A percentile compares a stretch with the other conserved stretches of the same genome.
Conservation (phyloP, 2,888 invertebrate species). For the Argyresthia albistria region DNA sequence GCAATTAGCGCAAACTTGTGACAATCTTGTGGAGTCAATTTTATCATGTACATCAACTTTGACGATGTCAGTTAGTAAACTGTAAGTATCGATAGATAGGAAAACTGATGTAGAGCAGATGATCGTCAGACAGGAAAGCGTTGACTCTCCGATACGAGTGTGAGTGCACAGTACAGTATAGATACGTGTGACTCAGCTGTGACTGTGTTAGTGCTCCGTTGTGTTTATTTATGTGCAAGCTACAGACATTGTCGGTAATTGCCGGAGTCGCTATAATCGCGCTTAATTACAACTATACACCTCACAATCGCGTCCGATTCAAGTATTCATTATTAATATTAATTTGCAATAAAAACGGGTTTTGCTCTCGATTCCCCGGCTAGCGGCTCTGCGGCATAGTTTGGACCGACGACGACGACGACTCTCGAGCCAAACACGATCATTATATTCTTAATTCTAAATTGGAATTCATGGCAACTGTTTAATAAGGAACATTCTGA, state of each 20-base stretch:
- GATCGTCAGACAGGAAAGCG: no score
- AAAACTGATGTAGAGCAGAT: no score
- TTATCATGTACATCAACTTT: no score
- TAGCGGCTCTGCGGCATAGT: background rate
- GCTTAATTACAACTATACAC: conserved; percentile 63
- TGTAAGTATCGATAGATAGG: no score
- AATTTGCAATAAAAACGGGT: conserved; percentile 60
- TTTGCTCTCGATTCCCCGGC: conserved; percentile 26
- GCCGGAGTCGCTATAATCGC: conserved; percentile 54
- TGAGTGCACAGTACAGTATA: no score
- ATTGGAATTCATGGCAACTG: conserved; percentile 5
- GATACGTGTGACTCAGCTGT: no score
- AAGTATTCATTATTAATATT: conserved; percentile 64
- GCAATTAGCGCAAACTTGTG: no score
- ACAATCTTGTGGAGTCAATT: no score
- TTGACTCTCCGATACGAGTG: no score
- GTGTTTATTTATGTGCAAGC: conserved; percentile 13
- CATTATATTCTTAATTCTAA: conserved; percentile 6
- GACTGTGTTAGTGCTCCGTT: background rate
- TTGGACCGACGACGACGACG: background rate
- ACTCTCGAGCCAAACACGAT: background rate
- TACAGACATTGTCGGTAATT: conserved; percentile 53
- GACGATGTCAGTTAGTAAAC: no score
- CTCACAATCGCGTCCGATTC: conserved; percentile 58
- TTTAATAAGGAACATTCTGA: conserved; percentile 1